Conservation (phyloP, 92 coral and sea anemone species). For the Palythoa heliodiscus region DNA sequence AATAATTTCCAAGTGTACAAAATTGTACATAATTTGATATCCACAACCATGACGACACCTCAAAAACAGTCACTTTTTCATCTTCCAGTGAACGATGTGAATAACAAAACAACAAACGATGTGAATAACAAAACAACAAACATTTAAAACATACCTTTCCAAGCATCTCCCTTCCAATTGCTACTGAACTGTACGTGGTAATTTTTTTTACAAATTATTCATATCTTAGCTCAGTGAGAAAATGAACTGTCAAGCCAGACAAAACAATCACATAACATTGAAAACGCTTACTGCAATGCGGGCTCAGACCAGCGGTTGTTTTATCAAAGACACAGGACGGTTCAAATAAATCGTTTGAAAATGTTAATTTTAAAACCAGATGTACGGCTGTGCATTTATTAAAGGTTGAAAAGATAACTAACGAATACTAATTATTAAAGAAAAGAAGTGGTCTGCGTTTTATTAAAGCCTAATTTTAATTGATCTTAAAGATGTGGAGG, state of each 20-base stretch:
- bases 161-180: constrained; percentile 62
- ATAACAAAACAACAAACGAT: constrained; percentile 8
- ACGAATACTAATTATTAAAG: too few relatives aligned
- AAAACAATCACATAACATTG: neutral
- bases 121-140: constrained; percentile 17
- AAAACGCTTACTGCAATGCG: neutral
- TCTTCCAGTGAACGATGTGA: neutral
- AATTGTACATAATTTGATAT: neutral
- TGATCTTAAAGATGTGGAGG: too few relatives aligned
- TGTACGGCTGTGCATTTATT: too few relatives aligned
- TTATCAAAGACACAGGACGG: too few relatives aligned
- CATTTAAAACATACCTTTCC: constrained; percentile 72
- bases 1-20: neutral
- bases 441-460: too few relatives aligned
- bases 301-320: neutral
- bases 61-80: neutral
- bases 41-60: constrained; percentile 14
- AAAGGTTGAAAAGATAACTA: too few relatives aligned
- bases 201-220: neutral
- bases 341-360: too few relatives aligned
- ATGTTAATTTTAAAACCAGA: too few relatives aligned
- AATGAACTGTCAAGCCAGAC: neutral
- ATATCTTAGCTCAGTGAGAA: neutral
- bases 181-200: neutral
- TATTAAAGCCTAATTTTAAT: too few relatives aligned